Evolutionary conservation across 2,113 vertebrate species (phyloP).

Genomic region (Sisor rabdophorus): DNA sequence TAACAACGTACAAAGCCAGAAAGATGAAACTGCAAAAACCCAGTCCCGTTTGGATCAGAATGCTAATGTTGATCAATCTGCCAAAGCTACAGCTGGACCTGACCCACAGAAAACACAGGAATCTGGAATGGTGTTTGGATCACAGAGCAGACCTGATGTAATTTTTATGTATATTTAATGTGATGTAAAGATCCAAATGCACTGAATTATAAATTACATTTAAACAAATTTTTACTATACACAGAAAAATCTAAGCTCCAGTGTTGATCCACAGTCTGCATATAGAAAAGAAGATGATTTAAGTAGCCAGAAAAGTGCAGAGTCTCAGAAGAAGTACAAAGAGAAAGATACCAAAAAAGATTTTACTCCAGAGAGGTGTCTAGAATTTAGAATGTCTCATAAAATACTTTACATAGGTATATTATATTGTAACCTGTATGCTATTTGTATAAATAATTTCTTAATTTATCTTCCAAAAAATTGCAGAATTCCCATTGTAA

Average conservation of each 20-base stretch:
- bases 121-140: constrained; percentile 45
- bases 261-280: constrained; percentile 51
- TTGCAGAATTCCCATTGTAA: constrained; percentile 46
- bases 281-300: constrained; percentile 4
- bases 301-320: background rate
- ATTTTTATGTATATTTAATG: background rate
- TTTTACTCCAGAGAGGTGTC: constrained; percentile 51
- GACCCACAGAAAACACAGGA: constrained; percentile 28
- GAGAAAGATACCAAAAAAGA: background rate
- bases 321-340: background rate
- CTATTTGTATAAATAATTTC: background rate
- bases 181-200: background rate
- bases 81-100: constrained; percentile 4
- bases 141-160: constrained; percentile 47
- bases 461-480: constrained; percentile 3
- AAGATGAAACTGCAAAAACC: background rate
- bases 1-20: constrained; percentile 16
- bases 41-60: constrained; percentile 50
- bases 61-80: constrained; percentile 45
- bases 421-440: background rate
- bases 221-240: background rate
- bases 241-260: constrained; percentile 48
- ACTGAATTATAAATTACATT: background rate
- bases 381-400: background rate
- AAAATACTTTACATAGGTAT: too few relatives aligned